Percentiles rank a stretch among this genome's conserved stretches.
These are phyloP conservation scores for Catocala nupta DNA, from an alignment of 2,888 invertebrate species.

Conservation along the genomic window DNA sequence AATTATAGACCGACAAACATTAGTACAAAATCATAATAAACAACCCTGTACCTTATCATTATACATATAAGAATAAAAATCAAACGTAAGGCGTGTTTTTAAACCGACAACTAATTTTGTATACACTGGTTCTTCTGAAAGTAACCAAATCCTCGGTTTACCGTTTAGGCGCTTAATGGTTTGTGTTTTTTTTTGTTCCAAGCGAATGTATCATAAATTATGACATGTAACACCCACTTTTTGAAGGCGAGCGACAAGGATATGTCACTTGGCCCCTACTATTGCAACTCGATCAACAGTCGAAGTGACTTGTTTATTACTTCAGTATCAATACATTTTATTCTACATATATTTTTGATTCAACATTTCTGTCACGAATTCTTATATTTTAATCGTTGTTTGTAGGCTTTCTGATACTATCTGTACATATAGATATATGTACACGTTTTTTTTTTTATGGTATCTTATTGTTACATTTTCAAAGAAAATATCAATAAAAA, in stretches of 20 bases:
- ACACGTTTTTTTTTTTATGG: no score
- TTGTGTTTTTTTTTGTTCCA: slow-evolving; percentile 60
- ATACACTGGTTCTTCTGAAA: slow-evolving; percentile 61
- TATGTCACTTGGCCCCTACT: slow-evolving; percentile 41
- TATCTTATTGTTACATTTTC: no score
- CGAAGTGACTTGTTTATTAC: neutral
- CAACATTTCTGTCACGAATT: no score
- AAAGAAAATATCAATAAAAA: no score
- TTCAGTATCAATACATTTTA: no score
- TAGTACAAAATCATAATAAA: neutral
- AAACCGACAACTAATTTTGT: slow-evolving; percentile 16
- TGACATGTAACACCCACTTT: slow-evolving; percentile 76
- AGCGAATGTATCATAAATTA: slow-evolving; percentile 80
- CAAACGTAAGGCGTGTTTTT: neutral
- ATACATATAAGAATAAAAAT: slow-evolving; percentile 26
- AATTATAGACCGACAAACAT: slow-evolving; percentile 41
- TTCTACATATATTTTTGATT: no score
- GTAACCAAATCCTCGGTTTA: slow-evolving; percentile 78
- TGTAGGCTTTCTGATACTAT: no score
- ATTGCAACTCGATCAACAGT: slow-evolving; percentile 16
- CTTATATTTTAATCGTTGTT: no score
- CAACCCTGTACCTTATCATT: neutral
- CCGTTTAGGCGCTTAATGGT: slow-evolving; percentile 82
- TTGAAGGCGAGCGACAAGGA: slow-evolving; percentile 51
- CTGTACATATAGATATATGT: no score